A percentile compares a stretch with the other conserved stretches of the same genome.
phyloP scores from a whole-genome alignment of 2,797 vertebrate species.

The Natrix natrix region DNA sequence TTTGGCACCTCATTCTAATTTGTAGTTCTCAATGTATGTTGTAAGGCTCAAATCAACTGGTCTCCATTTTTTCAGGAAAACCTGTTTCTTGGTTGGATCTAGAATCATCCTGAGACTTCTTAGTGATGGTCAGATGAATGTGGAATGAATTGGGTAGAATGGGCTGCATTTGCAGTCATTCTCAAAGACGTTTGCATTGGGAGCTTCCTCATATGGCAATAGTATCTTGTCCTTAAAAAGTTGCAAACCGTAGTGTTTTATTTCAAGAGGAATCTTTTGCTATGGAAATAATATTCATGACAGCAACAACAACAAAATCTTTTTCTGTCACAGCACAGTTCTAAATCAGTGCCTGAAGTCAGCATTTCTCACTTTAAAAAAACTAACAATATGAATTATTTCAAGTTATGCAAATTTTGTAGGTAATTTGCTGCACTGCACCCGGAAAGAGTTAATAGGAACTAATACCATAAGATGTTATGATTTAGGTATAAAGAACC shows the following conservation, averaged over 20 bases:
- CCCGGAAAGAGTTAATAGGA: not conserved
- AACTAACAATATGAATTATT: slow-evolving; percentile 6
- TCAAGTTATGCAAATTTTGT: not conserved
- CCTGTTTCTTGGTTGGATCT: not conserved
- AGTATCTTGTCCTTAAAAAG: not conserved
- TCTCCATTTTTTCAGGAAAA: not conserved
- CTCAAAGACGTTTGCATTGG: not conserved
- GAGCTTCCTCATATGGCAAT: not conserved
- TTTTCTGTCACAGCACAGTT: not conserved
- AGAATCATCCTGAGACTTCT: not conserved
- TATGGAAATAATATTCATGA: slow-evolving; percentile 2
- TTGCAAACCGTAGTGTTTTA: not conserved
- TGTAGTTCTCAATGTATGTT: not conserved
- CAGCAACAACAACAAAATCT: not conserved
- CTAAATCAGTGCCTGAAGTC: not conserved
- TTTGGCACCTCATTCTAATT: not conserved
- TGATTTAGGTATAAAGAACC: not conserved
- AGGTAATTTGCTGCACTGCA: not conserved
- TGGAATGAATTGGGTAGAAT: not conserved
- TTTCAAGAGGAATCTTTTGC: not conserved
- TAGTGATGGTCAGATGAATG: not conserved
- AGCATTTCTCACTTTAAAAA: not conserved
- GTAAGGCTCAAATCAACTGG: not conserved
- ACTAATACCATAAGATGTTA: slow-evolving; percentile 5
- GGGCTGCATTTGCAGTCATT: not conserved